These are phyloP conservation scores for Myiagra hebetior DNA, from an alignment of 2,113 vertebrate species.

Conservation along the genomic window DNA sequence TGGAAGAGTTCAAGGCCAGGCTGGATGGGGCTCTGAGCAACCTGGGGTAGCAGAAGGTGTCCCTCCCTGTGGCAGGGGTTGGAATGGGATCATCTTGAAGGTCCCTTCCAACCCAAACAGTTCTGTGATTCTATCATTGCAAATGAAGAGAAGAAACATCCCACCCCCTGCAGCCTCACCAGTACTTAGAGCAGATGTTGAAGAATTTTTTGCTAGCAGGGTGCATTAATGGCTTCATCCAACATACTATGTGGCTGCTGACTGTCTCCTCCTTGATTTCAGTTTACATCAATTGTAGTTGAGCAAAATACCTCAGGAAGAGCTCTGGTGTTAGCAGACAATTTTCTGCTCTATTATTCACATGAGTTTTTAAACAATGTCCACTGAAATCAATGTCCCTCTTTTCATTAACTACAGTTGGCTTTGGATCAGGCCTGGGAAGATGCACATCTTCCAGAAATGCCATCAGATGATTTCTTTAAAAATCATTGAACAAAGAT, in stretches of 20 bases:
- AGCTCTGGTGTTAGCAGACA: neutral
- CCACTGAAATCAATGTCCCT: neutral
- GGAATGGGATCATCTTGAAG: neutral
- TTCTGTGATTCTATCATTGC: neutral
- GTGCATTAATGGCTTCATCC: neutral
- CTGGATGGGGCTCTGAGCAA: neutral
- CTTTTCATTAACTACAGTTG: slow-evolving; percentile 18
- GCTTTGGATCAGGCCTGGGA: neutral
- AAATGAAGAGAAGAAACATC: neutral
- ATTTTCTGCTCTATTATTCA: slow-evolving; percentile 23
- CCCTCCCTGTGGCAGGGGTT: fast-evolving
- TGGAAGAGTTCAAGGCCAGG: neutral
- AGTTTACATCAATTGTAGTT: neutral
- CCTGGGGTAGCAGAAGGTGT: neutral
- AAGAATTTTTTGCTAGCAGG: neutral
- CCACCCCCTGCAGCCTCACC: neutral
- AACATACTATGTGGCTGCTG: neutral
- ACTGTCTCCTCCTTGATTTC: neutral
- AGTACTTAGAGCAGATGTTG: neutral
- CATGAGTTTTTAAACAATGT: neutral
- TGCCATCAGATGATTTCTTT: neutral
- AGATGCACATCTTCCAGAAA: slow-evolving; percentile 15
- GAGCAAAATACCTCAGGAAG: neutral
- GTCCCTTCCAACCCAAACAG: neutral
- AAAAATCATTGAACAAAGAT: neutral